Base-by-base conservation (phyloP, 2,113 vertebrate species). In the Cnemophilus loriae region DNA sequence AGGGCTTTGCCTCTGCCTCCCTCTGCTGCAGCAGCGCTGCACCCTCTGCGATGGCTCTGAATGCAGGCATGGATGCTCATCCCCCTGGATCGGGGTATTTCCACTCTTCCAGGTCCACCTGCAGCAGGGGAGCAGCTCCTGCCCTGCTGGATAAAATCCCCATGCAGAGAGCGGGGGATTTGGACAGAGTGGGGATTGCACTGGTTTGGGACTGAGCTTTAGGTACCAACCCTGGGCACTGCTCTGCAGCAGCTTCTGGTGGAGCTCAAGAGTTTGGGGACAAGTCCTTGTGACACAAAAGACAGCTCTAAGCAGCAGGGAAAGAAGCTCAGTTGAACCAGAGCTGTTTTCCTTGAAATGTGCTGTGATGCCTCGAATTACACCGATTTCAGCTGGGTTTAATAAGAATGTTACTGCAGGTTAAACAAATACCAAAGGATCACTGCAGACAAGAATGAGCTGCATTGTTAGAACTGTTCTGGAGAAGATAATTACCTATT, bases 401-500 rank as follows among this genome's bases (percentile, higher is more conserved):
- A 94, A 73, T 87, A 92, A 68, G 79, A 83, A 81, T 11, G 73
- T 46, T 60, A 47, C 50, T 84, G 59, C 7, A 84, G 90, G 92
- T 83, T 96, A 88, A 96, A 96, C 91, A 94, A 96, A 95, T 89
- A 84, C 33, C 89, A 59, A 52, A 27, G 6, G 82, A 90, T 88
- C 78, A 47, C 42, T 26, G 82, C 89, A 87, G 87, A 96, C 85
- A 74, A 77, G 91, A 96, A 89, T 3, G 20, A 60, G 71, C 94
- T 83, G 68, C 74, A 71, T 84, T 97, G 82, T 92, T 93, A 74
- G 88, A 91, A 68, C 94, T 90, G 88, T 89, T 96, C 96, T 68
- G 75, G 82, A 93, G 69, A 41, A 95, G 96, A 91, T 97, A 97
- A 98, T 97, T 96, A 96, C 93, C 93, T 89, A 90, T 95, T 95